Evolutionary conservation across 1,140 invertebrate genomes (phyloP).

Genomic region (Drosophila neocordata): DNA sequence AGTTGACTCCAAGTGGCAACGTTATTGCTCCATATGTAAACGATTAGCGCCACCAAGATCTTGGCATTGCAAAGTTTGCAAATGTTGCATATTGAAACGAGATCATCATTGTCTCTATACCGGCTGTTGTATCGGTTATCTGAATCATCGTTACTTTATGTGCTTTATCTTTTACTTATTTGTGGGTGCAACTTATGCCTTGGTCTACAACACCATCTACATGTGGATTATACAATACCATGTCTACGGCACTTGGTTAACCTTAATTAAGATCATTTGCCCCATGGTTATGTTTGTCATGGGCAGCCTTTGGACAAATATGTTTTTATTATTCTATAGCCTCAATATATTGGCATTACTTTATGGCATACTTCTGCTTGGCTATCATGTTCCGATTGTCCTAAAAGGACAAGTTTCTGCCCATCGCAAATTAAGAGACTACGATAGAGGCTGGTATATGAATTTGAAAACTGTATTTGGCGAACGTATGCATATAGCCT

Average conservation of each 20-base stretch:
- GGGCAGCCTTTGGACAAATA: constrained; percentile 80
- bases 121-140: constrained; percentile 93
- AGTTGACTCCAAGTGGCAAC: constrained; percentile 30
- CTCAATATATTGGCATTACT: constrained; percentile 87
- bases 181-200: constrained; percentile 88
- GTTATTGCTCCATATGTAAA: constrained; percentile 83
- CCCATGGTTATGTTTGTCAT: constrained; percentile 86
- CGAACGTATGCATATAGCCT: constrained; percentile 88
- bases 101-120: constrained; percentile 98
- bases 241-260: constrained; percentile 83
- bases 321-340: constrained; percentile 87
- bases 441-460: constrained; percentile 88
- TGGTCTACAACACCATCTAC: constrained; percentile 88
- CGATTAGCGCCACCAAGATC: constrained; percentile 91
- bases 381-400: constrained; percentile 87
- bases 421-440: constrained; percentile 77
- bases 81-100: constrained; percentile 92
- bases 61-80: constrained; percentile 93
- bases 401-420: constrained; percentile 63
- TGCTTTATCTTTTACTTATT: constrained; percentile 91
- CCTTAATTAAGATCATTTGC: constrained; percentile 86
- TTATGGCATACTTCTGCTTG: constrained; percentile 87
- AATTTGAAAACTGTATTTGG: constrained; percentile 89
- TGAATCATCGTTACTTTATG: constrained; percentile 94
- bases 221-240: constrained; percentile 84